Evolutionary conservation across 2,797 vertebrate genomes (phyloP), one percentile per base, ranked within the genome.

Genomic region (Poeciliopsis turneri): DNA sequence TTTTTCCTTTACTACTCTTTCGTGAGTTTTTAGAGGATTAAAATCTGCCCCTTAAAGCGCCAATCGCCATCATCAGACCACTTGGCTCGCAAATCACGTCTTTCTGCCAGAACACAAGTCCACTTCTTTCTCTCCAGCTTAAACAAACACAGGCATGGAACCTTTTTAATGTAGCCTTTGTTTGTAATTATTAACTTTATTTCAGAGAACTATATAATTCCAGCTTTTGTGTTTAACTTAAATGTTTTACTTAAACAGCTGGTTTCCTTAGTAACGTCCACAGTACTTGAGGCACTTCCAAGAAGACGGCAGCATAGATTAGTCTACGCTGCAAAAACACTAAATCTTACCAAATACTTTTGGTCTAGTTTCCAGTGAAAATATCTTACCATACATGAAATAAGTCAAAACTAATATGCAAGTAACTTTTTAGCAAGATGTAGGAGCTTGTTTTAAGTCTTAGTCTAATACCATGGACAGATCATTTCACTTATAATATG

Each of bases 141-240:
- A 82, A 73, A 73, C 83, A 80, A 79, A 82, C 80, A 78, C 79
- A 72, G 75, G 46, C 74, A 76, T 68, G 75, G 76, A 41, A 75
- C 74, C 74, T 74, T 87, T 84, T 45, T 78, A 77, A 83, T 79
- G 78, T 36, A 74, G 72, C 59, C 76, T 43, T 71, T 79, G 64
- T 74, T 88, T 84, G 85, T 85, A 82, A 87, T 89, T 76, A 88
- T 90, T 87, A 87, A 86, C 85, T 82, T 78, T 70, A 74, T 72
- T 78, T 68, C 80, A 25, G 78, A 84, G 81, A 55, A 83, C 77
- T 72, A 78, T 64, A 75, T 59, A 78, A 87, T 84, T 87, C 84
- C 79, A 82, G 84, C 82, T 78, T 51, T 78, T 88, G 82, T 70
- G 72, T 88, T 87, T 88, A 92, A 88, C 92, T 90, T 92, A 89